Evolutionary conservation across 2,888 invertebrate species (phyloP).

Genomic region (Ellobium chinense): DNA sequence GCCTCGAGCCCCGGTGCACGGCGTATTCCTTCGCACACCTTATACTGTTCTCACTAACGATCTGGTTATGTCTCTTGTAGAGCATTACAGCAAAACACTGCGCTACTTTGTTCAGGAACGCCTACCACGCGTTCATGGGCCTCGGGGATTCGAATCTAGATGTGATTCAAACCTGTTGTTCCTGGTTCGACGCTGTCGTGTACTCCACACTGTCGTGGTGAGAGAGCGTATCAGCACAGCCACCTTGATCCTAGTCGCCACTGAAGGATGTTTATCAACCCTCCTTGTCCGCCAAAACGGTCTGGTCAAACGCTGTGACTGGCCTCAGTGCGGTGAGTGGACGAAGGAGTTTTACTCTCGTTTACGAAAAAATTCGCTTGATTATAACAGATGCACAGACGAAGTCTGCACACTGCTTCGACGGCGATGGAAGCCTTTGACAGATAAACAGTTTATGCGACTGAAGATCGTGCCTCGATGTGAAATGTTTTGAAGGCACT

Average conservation of each 20-base stretch:
- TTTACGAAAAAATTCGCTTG: slow-evolving; percentile 83
- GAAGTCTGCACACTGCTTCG: slow-evolving; percentile 86
- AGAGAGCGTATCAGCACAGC: slow-evolving; percentile 89
- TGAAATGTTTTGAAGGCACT: neutral
- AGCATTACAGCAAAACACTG: slow-evolving; percentile 81
- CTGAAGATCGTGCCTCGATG: slow-evolving; percentile 38
- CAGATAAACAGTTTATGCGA: slow-evolving; percentile 75
- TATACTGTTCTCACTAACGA: slow-evolving; percentile 82
- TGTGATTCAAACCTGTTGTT: slow-evolving; percentile 85
- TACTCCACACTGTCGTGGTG: slow-evolving; percentile 85
- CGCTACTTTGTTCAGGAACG: slow-evolving; percentile 85
- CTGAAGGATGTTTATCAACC: slow-evolving; percentile 83
- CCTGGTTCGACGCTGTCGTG: slow-evolving; percentile 85
- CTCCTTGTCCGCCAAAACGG: slow-evolving; percentile 86
- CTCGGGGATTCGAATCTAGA: slow-evolving; percentile 85
- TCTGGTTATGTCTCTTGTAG: slow-evolving; percentile 82
- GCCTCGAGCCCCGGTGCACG: slow-evolving; percentile 85
- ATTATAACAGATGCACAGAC: slow-evolving; percentile 84
- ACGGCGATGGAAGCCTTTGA: slow-evolving; percentile 82
- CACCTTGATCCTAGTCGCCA: slow-evolving; percentile 86
- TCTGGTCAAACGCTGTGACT: slow-evolving; percentile 83
- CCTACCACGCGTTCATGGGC: slow-evolving; percentile 84
- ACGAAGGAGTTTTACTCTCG: slow-evolving; percentile 84
- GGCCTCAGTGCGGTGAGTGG: slow-evolving; percentile 86
- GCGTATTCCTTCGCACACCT: slow-evolving; percentile 84